Conservation (phyloP, 2,113 vertebrate species). For the Vimba vimba region DNA sequence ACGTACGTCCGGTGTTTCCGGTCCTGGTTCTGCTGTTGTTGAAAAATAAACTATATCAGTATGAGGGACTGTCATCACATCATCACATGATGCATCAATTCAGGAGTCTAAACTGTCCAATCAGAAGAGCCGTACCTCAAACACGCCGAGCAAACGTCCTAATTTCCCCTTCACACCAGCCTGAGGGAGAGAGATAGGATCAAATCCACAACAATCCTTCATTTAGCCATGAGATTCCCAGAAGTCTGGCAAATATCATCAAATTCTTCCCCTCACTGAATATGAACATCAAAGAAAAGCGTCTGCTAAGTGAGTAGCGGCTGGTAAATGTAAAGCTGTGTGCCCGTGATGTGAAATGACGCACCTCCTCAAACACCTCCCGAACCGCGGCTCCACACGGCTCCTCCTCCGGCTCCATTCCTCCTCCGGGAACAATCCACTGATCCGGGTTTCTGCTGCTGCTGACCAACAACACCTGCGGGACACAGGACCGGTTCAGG, state of each 20-base stretch:
- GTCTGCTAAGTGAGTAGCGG: too few relatives aligned
- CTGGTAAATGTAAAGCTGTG: background rate
- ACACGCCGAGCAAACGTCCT: constrained; percentile 94
- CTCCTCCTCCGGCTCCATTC: constrained; percentile 98
- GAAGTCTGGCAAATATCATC: too few relatives aligned
- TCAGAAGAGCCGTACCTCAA: constrained; percentile 83
- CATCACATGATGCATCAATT: background rate
- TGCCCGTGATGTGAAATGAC: background rate
- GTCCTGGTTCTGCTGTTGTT: constrained; percentile 86
- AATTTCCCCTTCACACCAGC: constrained; percentile 97
- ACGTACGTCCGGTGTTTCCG: constrained; percentile 96
- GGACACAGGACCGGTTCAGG: background rate
- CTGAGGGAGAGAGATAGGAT: constrained; percentile 67
- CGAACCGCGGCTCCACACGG: constrained; percentile 88
- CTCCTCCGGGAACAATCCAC: constrained; percentile 98
- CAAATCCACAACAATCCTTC: background rate
- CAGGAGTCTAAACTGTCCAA: background rate
- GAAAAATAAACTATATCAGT: constrained; percentile 43
- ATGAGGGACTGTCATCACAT: background rate
- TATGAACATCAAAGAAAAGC: too few relatives aligned
- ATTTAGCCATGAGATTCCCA: background rate
- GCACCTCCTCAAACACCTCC: constrained; percentile 96
- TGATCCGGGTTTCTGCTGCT: constrained; percentile 96
- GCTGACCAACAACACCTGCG: constrained; percentile 93
- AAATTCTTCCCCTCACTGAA: too few relatives aligned